phyloP scores from a whole-genome alignment of 2,797 vertebrate genomes.

The Danionella dracula region DNA sequence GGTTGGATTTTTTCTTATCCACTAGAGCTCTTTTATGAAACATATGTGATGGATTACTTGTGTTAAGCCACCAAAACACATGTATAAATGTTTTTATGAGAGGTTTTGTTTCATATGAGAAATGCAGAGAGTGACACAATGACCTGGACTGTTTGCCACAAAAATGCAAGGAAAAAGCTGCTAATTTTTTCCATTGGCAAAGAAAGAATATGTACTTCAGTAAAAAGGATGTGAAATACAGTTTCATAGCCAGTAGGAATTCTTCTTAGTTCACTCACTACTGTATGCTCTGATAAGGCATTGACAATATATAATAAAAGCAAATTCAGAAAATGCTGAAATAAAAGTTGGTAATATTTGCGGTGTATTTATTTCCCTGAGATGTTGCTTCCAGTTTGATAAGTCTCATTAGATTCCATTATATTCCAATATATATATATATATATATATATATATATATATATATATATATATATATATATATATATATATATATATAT shows the following conservation, averaged over 20 bases:
- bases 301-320: too few species aligned
- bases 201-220: background rate
- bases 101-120: constrained; percentile 10
- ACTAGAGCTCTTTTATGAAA: background rate
- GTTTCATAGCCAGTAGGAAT: background rate
- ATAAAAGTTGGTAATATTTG: too few species aligned
- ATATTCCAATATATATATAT: too few species aligned
- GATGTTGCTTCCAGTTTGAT: too few species aligned
- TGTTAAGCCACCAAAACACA: background rate
- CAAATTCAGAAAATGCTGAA: too few species aligned
- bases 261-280: background rate
- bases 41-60: constrained; percentile 8
- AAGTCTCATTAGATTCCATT: too few species aligned
- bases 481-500: too few species aligned
- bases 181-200: constrained; percentile 9
- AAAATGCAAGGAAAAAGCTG: constrained; percentile 17
- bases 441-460: too few species aligned
- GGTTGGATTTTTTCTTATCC: background rate
- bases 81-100: constrained; percentile 12
- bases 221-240: background rate
- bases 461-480: too few species aligned
- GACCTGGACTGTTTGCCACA: background rate
- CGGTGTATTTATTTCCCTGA: too few species aligned
- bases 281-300: too few species aligned
- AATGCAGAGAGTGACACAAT: constrained; percentile 10